Conservation (phyloP, 2,797 vertebrate species). For the Sebastes minor region DNA sequence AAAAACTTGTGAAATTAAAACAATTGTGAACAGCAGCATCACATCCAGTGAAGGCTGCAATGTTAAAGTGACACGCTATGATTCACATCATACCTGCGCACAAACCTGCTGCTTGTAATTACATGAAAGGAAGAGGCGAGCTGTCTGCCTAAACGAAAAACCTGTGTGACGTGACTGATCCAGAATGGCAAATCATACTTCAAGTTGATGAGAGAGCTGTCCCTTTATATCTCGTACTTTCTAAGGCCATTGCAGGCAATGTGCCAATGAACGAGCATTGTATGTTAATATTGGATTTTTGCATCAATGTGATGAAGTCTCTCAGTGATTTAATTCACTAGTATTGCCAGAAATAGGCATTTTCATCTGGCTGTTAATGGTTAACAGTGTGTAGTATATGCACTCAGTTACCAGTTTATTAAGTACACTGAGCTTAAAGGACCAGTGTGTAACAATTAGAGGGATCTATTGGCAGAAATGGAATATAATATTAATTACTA, state of each 20-base stretch:
- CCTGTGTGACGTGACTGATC: background rate
- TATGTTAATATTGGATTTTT: background rate
- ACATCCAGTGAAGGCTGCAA: background rate
- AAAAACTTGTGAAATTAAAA: background rate
- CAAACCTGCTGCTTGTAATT: conserved; percentile 25
- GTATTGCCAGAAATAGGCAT: background rate
- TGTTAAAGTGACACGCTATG: background rate
- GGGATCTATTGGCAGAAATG: too few relatives aligned
- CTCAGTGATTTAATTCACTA: background rate
- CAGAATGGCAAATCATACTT: background rate
- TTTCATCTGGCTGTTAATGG: background rate
- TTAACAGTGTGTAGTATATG: background rate
- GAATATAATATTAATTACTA: too few relatives aligned
- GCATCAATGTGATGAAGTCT: background rate
- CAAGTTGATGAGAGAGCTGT: background rate
- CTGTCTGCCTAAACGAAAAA: background rate
- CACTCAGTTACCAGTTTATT: background rate
- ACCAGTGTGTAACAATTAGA: too few relatives aligned
- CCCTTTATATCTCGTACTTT: background rate
- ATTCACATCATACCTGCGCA: conserved; percentile 6
- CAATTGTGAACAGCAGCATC: background rate
- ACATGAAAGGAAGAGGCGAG: background rate
- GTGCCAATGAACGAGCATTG: background rate
- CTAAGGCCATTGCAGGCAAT: background rate
- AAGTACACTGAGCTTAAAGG: background rate